phyloP scores from a whole-genome alignment of 2,797 vertebrate species.

The Malurus splendens region DNA sequence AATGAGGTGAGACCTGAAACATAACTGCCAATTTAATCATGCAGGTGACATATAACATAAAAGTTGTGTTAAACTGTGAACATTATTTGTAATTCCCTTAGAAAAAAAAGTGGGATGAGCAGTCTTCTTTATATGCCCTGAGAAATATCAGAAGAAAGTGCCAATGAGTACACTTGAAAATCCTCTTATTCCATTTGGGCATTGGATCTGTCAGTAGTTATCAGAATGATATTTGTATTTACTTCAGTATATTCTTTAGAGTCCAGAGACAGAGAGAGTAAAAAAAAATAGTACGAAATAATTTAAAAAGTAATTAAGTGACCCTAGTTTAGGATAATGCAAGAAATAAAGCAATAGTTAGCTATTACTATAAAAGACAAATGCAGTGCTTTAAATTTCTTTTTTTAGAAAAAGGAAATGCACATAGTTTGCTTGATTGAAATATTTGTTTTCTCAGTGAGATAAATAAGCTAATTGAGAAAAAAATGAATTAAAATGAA shows the following conservation, averaged over 20 bases:
- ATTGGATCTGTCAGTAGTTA: background rate
- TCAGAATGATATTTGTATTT: background rate
- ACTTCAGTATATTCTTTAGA: background rate
- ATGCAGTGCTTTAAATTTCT: background rate
- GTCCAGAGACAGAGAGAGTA: background rate
- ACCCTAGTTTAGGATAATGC: background rate
- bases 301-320: background rate
- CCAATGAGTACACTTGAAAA: rapidly evolving
- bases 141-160: background rate
- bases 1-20: background rate
- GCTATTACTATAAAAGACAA: background rate
- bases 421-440: background rate
- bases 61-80: background rate
- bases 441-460: background rate
- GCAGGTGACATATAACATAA: background rate
- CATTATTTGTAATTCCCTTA: background rate
- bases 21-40: background rate
- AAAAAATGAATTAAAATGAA: background rate
- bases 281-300: background rate
- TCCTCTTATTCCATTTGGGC: background rate
- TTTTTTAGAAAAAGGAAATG: background rate
- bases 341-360: background rate
- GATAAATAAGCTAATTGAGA: background rate
- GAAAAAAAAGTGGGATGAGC: background rate
- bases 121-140: background rate